These are phyloP conservation scores for Lagorchestes hirsutus DNA, from an alignment of 2,797 vertebrate species.

Conservation along the genomic window DNA sequence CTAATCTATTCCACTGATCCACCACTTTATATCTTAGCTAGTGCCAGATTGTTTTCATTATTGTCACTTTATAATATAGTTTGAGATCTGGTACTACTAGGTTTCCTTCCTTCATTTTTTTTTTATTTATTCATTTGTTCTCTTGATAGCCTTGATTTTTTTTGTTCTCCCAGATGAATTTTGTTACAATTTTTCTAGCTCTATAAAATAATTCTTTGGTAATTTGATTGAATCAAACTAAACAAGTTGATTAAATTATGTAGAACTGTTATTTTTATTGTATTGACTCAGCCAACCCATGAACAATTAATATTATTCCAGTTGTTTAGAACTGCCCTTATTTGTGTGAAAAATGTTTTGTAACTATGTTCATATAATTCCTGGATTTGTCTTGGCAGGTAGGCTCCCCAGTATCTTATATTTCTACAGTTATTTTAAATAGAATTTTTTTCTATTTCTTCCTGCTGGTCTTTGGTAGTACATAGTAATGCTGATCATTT, in stretches of 20 bases:
- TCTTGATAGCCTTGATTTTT: neutral
- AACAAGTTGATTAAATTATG: neutral
- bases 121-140: no score
- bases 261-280: neutral
- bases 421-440: neutral
- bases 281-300: neutral
- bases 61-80: neutral
- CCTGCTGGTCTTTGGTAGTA: neutral
- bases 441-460: neutral
- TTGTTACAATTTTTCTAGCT: neutral
- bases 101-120: neutral
- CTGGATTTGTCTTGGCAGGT: neutral
- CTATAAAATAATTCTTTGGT: neutral
- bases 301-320: neutral
- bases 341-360: neutral
- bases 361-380: neutral
- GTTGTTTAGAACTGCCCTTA: neutral
- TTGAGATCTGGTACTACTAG: neutral
- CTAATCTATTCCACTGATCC: neutral
- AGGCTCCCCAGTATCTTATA: neutral
- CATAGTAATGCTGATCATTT: neutral
- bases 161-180: neutral
- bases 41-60: neutral
- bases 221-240: neutral
- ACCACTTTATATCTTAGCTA: neutral